Evolutionary conservation across 2,888 invertebrate species (phyloP).

Genomic region (Cynaeus angustus): DNA sequence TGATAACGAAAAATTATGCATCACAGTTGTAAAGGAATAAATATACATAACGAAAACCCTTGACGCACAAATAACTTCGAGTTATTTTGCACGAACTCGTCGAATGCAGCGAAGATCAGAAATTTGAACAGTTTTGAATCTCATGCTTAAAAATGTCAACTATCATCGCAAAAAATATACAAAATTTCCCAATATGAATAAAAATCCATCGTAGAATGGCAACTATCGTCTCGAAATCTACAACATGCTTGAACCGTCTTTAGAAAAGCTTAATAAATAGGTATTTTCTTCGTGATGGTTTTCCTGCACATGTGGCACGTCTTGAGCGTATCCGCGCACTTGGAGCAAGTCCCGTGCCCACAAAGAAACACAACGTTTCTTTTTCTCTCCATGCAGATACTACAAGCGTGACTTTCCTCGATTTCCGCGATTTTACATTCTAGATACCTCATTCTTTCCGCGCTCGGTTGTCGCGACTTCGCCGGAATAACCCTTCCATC

Average conservation of each 20-base stretch:
- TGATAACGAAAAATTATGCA: constrained; percentile 45
- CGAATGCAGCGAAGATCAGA: not conserved
- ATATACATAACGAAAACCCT: constrained; percentile 39
- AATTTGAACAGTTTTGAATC: not conserved
- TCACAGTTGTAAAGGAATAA: constrained; percentile 51
- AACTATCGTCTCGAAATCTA: constrained; percentile 3
- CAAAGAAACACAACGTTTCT: constrained; percentile 91
- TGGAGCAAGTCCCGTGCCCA: constrained; percentile 89
- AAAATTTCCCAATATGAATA: not conserved
- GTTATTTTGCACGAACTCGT: not conserved
- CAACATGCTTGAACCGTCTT: constrained; percentile 11
- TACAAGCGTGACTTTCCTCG: constrained; percentile 89
- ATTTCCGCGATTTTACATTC: constrained; percentile 89
- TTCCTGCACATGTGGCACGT: constrained; percentile 92
- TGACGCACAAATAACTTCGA: constrained; percentile 18
- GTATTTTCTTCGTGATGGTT: constrained; percentile 83
- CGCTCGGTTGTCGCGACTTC: constrained; percentile 77
- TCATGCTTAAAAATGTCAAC: constrained; percentile 1
- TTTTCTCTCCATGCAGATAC: constrained; percentile 90
- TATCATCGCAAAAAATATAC: not conserved
- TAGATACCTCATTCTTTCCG: constrained; percentile 79
- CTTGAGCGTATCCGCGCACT: constrained; percentile 86
- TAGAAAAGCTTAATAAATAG: constrained; percentile 66
- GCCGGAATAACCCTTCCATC: constrained; percentile 73
- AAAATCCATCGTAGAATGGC: not conserved